Evolutionary conservation across 2,888 invertebrate genomes (phyloP), one percentile per base, ranked within the genome.

Genomic region (Exephanes ischioxanthus): DNA sequence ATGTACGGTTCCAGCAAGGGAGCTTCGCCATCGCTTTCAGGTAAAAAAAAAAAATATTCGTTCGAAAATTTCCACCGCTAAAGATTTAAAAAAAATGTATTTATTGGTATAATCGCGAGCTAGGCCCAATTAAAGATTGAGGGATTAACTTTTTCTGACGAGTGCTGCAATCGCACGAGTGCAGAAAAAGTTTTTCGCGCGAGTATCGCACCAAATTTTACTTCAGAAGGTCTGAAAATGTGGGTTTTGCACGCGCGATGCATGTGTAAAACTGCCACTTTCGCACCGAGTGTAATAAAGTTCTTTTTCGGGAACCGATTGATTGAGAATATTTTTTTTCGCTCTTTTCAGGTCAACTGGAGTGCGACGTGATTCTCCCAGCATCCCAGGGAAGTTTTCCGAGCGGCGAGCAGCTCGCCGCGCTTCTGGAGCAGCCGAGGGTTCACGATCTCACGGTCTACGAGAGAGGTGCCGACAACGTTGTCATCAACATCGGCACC

Each of bases 1-100:
- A 96, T 97, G 89, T 97, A 97, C 88, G 97, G 97, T 0, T 97
- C 97, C 88, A 97, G 97, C 7, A 96, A 97, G 91, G 97, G 97
- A 0, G 96, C 97, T 41, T 97, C 97, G n/a, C 97, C 97, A 2
- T 96, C 96, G 92, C 94, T 97, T 70, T 97, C 96, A 51, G 93
- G 93, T 92, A 88, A 71, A n/a, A 63, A 58, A 19, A 33, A 77
- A 22, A 3, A 71, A 63, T 72, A 19, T 45, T 58, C 7, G 16
- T 19, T 63, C 11, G 51, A 11, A 68, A 68, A 58, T 22, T 4
- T 48, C 16, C 16, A 45, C 3, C 16, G 16, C 4, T 4, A 3
- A 41, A 41, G 11, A 37, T 37, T 9, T 1, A 1, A 9, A 9
- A 9, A 37, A 37, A 6, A 37, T 7, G 0, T 37, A 7, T 6